These are phyloP conservation scores for Sus cebifrons DNA, from an alignment of 2,797 vertebrate genomes.

Conservation along the genomic window DNA sequence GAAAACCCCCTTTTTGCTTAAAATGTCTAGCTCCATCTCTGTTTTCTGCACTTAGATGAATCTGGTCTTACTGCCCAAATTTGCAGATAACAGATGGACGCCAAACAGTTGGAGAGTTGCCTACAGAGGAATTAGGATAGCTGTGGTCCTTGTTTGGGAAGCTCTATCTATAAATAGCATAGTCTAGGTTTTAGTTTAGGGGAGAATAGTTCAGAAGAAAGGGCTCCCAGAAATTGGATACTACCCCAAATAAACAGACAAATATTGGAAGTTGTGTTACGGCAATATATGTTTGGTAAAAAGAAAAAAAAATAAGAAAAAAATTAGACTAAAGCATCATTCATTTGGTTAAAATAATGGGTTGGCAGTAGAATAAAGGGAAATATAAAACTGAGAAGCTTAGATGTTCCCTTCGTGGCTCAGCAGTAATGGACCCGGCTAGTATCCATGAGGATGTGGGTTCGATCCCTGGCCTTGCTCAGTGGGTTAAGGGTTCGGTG, in stretches of 20 bases:
- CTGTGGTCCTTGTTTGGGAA: not conserved
- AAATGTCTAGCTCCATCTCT: not conserved
- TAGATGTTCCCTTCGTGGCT: too few relatives aligned
- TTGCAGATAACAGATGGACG: not conserved
- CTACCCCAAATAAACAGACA: not conserved
- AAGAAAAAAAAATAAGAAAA: not conserved
- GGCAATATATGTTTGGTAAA: not conserved
- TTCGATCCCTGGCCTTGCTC: too few relatives aligned
- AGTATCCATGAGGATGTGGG: too few relatives aligned
- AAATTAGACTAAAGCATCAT: not conserved
- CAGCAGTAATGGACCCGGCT: too few relatives aligned
- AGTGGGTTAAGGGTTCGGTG: too few relatives aligned
- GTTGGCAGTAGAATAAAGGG: not conserved
- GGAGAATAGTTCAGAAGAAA: not conserved
- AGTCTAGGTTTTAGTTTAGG: not conserved
- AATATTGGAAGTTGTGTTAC: not conserved
- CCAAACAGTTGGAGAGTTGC: not conserved
- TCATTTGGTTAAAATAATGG: not conserved
- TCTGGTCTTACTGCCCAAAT: not conserved
- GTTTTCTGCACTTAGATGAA: not conserved
- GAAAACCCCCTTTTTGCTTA: not conserved
- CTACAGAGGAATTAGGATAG: not conserved
- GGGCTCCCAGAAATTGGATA: not conserved
- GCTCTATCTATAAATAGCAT: not conserved
- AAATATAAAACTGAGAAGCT: not conserved